These are phyloP conservation scores for Vicugna pacos DNA, from an alignment of 2,113 vertebrate species.

Conservation along the genomic window DNA sequence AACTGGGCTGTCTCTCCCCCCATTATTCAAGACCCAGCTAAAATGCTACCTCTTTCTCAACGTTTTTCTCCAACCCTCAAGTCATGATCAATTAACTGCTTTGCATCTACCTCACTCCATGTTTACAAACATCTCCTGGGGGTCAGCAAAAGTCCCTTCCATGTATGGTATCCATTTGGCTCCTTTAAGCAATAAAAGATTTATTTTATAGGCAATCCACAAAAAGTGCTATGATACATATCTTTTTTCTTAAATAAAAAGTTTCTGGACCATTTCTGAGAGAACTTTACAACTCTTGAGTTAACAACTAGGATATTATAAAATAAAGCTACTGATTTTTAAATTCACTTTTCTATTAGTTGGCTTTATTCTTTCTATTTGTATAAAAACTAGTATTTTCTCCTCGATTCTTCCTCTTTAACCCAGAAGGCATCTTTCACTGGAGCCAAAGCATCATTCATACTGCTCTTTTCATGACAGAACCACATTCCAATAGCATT, in stretches of 20 bases:
- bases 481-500: constrained; percentile 36
- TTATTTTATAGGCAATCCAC: constrained; percentile 37
- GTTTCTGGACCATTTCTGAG: constrained; percentile 29
- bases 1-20: background rate
- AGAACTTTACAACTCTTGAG: background rate
- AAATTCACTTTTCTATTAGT: constrained; percentile 9
- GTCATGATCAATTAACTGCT: constrained; percentile 10
- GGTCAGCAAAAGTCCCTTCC: background rate
- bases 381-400: background rate
- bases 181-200: constrained; percentile 13
- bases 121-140: constrained; percentile 29
- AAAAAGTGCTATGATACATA: background rate
- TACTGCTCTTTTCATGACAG: constrained; percentile 6
- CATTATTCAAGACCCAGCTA: background rate
- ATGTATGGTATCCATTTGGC: background rate
- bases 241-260: background rate
- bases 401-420: constrained; percentile 33
- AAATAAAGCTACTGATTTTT: constrained; percentile 39
- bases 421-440: constrained; percentile 33
- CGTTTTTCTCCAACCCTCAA: background rate
- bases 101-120: background rate
- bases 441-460: constrained; percentile 45
- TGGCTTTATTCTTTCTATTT: constrained; percentile 47
- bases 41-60: constrained; percentile 31
- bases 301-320: background rate